Evolutionary conservation across 2,113 vertebrate genomes (phyloP), one percentile per base, ranked within the genome.

Genomic region (Oncorhynchus clarkii): DNA sequence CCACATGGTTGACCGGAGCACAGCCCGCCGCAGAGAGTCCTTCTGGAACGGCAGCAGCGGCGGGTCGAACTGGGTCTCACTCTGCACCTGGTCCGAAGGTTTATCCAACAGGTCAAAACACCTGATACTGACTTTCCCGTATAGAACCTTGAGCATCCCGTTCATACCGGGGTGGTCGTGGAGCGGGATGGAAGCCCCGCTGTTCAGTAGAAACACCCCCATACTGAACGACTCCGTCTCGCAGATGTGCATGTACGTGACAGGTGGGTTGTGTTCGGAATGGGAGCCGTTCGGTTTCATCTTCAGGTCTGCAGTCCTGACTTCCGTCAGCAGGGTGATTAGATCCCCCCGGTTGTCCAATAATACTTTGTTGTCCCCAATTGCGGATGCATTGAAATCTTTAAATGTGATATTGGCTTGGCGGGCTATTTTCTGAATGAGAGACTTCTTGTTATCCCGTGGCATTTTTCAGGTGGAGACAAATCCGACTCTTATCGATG

Each of bases 141-240:
- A 99, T 1, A 99, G 94, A 70, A 99, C 97, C 91, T 99, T 98
- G 60, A 99, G 93, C 94, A 97, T 94, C 70, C 96, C 97, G 86
- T 98, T 94, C 96, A 99, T 99, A 80, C 95, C 96, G 54, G 97
- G 97, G 92, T 99, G 97, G 91, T 99, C 97, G 85, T 98, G 97
- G 67, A 99, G 92, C 12, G 97, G 97, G 84, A 99, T 99, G 87
- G 95, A 95, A 70, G 95, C 93, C 24, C 96, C 96, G 71, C 87
- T 84, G 76, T 93, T 92, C 73, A 99, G 91, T 76, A 97, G 92
- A 87, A 99, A 98, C 70, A 98, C 95, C 73, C 96, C 97, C 90
- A 99, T 96, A 80, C 95, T 97, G 93, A 98, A 99, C 72, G 90
- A 87, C n/a, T 93, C 93, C 9, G 95, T 97, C 94, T 98, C 97